Conservation (phyloP, 2,797 vertebrate genomes). For the Craterocephalus amniculus region DNA sequence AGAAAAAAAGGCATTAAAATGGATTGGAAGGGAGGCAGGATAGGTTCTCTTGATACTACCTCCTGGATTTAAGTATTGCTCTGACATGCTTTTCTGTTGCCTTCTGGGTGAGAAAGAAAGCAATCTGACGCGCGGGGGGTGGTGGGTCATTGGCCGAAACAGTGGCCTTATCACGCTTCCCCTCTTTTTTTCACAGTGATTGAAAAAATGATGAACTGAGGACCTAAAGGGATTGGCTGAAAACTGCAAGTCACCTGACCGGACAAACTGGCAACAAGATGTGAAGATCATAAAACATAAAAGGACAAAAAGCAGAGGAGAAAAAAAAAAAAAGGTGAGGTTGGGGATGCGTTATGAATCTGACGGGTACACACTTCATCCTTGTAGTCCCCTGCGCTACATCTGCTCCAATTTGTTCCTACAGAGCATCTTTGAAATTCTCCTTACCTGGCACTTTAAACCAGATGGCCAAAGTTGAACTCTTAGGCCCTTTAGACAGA, state of each 20-base stretch:
- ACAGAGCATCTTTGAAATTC: slow-evolving; percentile 26
- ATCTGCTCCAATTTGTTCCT: slow-evolving; percentile 33
- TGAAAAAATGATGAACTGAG: slow-evolving; percentile 39
- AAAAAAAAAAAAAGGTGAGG: not conserved
- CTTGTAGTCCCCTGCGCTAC: slow-evolving; percentile 48
- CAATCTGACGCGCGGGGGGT: slow-evolving; percentile 7
- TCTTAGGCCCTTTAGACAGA: not conserved
- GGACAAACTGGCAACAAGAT: slow-evolving; percentile 33
- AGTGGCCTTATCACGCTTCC: slow-evolving; percentile 32
- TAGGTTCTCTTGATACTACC: slow-evolving; percentile 25
- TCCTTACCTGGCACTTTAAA: slow-evolving; percentile 28
- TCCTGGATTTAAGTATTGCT: slow-evolving; percentile 65
- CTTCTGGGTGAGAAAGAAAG: slow-evolving; percentile 52
- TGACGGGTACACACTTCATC: slow-evolving; percentile 15
- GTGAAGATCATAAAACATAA: slow-evolving; percentile 20
- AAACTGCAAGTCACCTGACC: slow-evolving; percentile 28
- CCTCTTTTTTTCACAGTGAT: slow-evolving; percentile 81
- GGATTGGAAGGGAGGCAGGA: slow-evolving; percentile 38
- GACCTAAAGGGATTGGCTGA: slow-evolving; percentile 39
- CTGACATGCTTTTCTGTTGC: slow-evolving; percentile 61
- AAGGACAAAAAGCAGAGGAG: not conserved
- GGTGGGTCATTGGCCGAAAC: slow-evolving; percentile 44
- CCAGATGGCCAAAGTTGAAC: slow-evolving; percentile 22
- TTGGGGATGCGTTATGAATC: not conserved
- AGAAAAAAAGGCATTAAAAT: slow-evolving; percentile 35